Evolutionary conservation across 2,797 vertebrate genomes (phyloP).

Genomic region (Pempheris klunzingeri): DNA sequence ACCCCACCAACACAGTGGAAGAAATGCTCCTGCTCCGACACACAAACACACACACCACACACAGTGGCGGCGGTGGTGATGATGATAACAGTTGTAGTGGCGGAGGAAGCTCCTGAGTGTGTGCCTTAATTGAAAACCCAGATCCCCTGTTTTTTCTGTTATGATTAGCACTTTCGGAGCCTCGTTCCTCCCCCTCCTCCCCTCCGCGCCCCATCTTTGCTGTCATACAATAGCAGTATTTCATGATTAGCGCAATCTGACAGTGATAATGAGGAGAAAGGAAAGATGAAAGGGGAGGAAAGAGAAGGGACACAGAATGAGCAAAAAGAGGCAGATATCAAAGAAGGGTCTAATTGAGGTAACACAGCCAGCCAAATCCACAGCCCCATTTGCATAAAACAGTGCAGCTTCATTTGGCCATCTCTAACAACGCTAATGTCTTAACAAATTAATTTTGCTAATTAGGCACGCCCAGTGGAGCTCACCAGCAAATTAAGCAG

Average conservation of each 20-base stretch:
- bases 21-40: conserved; percentile 47
- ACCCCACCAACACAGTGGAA: conserved; percentile 83
- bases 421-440: conserved; percentile 98
- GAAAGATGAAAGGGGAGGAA: conserved; percentile 91
- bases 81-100: conserved; percentile 86
- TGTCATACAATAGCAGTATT: conserved; percentile 75
- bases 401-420: conserved; percentile 93
- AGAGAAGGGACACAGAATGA: conserved; percentile 82
- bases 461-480: conserved; percentile 98
- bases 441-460: conserved; percentile 99
- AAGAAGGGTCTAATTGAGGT: conserved; percentile 97
- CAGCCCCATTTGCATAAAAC: conserved; percentile 96
- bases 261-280: conserved; percentile 85
- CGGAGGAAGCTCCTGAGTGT: conserved; percentile 73
- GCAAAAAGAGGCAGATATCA: conserved; percentile 88
- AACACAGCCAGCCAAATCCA: conserved; percentile 91
- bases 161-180: conserved; percentile 91
- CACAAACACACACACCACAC: conserved; percentile 64
- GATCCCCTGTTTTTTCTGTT: conserved; percentile 85
- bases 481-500: conserved; percentile 95
- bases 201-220: conserved; percentile 38
- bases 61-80: conserved; percentile 64
- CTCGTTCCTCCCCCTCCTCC: conserved; percentile 61
- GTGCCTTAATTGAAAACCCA: conserved; percentile 94
- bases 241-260: conserved; percentile 76